Conservation (phyloP, 2,888 invertebrate genomes). For the Cylloceria caligata region DNA sequence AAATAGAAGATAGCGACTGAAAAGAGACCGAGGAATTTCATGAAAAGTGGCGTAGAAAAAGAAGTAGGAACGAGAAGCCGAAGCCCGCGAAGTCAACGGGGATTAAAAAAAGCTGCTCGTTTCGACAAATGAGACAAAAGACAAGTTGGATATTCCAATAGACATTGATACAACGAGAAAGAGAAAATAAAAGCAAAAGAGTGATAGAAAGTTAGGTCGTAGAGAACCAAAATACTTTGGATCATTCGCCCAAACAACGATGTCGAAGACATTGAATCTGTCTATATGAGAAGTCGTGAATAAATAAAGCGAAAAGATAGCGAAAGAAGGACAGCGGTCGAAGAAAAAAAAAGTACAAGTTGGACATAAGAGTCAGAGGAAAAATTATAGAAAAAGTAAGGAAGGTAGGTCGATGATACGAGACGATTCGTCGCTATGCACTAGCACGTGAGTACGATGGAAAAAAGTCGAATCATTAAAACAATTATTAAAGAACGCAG, state of each 20-base stretch:
- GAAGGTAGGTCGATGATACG: background rate
- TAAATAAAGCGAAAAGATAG: conserved; percentile 46
- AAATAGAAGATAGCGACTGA: conserved; percentile 60
- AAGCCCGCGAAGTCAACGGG: conserved; percentile 39
- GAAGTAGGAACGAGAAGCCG: conserved; percentile 37
- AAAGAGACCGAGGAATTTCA: conserved; percentile 33
- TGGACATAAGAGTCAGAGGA: background rate
- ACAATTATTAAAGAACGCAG: conserved; percentile 75
- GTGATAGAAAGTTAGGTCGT: conserved; percentile 35
- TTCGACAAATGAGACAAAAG: conserved; percentile 46
- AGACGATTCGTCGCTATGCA: background rate
- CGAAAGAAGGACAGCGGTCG: conserved; percentile 29
- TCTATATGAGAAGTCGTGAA: conserved; percentile 51
- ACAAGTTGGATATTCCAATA: conserved; percentile 48
- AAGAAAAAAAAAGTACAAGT: conserved; percentile 26
- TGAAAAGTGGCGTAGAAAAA: conserved; percentile 34
- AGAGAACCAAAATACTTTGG: conserved; percentile 23
- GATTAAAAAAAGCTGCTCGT: conserved; percentile 35
- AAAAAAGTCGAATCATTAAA: conserved; percentile 76
- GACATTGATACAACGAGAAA: conserved; percentile 1
- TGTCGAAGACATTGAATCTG: conserved; percentile 48
- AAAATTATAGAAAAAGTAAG: conserved; percentile 25
- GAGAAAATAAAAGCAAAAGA: conserved; percentile 31
- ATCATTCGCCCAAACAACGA: conserved; percentile 39
- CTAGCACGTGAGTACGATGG: conserved; percentile 24